These are phyloP conservation scores for Pterocles gutturalis DNA, from an alignment of 2,113 vertebrate genomes.

Conservation along the genomic window DNA sequence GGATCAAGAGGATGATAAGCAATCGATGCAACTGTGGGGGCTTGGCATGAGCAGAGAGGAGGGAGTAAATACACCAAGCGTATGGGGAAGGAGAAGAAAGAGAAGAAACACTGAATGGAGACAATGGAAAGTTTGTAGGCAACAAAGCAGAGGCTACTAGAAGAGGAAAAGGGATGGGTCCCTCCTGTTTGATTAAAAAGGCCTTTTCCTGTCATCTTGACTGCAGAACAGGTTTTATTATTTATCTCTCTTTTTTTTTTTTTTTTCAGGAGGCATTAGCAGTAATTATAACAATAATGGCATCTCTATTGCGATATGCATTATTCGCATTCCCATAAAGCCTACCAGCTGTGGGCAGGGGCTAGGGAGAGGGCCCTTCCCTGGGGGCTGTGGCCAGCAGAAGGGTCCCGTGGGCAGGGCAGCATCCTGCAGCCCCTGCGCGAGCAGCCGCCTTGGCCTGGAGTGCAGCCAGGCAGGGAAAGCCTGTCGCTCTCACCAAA, in stretches of 20 bases:
- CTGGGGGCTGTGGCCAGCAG: not conserved
- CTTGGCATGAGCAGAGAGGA: not conserved
- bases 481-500: not conserved
- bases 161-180: slow-evolving; percentile 35
- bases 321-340: not conserved
- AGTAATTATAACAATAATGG: slow-evolving; percentile 17
- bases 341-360: not conserved
- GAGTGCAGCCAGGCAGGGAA: not conserved
- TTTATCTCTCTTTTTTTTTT: not conserved
- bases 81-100: not conserved
- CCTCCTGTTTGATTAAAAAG: not conserved
- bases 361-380: not conserved
- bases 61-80: not conserved
- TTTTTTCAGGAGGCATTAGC: not conserved
- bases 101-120: not conserved
- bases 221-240: slow-evolving; percentile 42
- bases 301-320: not conserved
- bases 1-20: not conserved
- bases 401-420: not conserved
- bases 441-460: not conserved
- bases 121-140: not conserved
- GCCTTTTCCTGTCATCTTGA: slow-evolving; percentile 41
- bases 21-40: not conserved
- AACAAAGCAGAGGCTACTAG: not conserved
- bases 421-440: not conserved